Conservation (phyloP, 1,140 invertebrate species). For the Cotesia vestalis region DNA sequence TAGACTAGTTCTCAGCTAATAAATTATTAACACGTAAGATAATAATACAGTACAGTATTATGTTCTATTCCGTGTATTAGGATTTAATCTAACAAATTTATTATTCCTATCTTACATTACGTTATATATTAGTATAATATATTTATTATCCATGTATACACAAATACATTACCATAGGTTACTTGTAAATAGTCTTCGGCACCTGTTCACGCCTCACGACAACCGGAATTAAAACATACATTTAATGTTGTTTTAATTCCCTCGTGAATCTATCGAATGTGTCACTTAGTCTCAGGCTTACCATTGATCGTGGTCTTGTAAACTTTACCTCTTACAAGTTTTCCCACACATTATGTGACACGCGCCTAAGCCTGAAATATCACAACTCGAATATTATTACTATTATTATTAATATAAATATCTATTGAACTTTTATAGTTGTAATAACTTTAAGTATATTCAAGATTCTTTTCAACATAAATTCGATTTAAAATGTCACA, state of each 20-base stretch:
- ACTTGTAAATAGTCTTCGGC: constrained; percentile 2
- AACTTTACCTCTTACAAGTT: constrained; percentile 17
- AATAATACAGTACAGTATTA: not conserved
- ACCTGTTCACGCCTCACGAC: constrained; percentile 13
- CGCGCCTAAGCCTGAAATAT: not conserved
- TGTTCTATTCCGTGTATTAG: not conserved
- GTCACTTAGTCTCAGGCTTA: constrained; percentile 8
- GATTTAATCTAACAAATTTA: too few relatives aligned
- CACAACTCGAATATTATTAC: not conserved
- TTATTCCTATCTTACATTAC: too few relatives aligned
- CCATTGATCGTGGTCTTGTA: constrained; percentile 15
- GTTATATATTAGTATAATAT: too few relatives aligned
- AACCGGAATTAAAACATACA: constrained; percentile 11
- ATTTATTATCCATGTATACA: not conserved
- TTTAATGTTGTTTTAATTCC: constrained; percentile 1
- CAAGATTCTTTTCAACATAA: constrained; percentile 28
- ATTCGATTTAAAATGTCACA: constrained; percentile 44
- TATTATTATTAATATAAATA: constrained; percentile 14
- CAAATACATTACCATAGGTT: not conserved
- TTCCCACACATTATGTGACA: not conserved
- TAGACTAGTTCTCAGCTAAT: not conserved
- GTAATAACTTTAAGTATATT: too few relatives aligned
- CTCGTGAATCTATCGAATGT: constrained; percentile 18
- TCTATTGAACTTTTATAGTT: constrained; percentile 41
- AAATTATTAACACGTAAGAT: not conserved